Base-by-base conservation (phyloP, 1,140 invertebrate genomes). In the Zaprionus taronus region DNA sequence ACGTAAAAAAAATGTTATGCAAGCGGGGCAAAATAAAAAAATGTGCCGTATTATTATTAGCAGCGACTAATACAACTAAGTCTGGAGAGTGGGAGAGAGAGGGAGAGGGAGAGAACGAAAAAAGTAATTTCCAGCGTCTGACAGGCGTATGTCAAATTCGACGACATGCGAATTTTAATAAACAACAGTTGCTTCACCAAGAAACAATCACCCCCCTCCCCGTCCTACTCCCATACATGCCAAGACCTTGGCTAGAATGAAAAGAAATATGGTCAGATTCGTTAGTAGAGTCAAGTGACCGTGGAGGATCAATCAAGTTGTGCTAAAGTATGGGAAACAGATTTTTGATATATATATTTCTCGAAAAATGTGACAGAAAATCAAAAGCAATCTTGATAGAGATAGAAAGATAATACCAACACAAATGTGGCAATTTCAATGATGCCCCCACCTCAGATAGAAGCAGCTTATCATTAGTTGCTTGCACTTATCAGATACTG, bases 91-190 rank as follows among this genome's bases (percentile, higher is more conserved):
- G 47, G 67, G 66, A 68, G 28, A 49, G 51, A 58, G 15, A 31
- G 11, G 38, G 17, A 28, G 57, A 58, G 53, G 38, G 17, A 28
- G 57, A 58, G 53, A 62, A 28, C 34, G 64, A 77, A 70, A 64
- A 68, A 70, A 72, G 78, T 89, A 90, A 89, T 89, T 89, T 90
- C 81, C 79, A 84, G 75, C 51, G 11, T 55, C 76, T 89, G 84
- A 89, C 84, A 89, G 84, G 81, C 81, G 76, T 74, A 77, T 80
- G 84, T 89, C 84, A 89, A 79, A 81, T 85, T 90, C 79, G 85
- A 90, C 85, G 84, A 89, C 84, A 89, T 85, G 85, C 79, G 82
- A 89, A 81, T 81, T 84, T 89, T 84, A 83, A 72, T 84, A 89
- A 67, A 70, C 51, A 68, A 80, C 44, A 51, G 41, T 34, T 51